phyloP scores from a whole-genome alignment of 2,113 vertebrate species.

The Aptenodytes patagonicus region DNA sequence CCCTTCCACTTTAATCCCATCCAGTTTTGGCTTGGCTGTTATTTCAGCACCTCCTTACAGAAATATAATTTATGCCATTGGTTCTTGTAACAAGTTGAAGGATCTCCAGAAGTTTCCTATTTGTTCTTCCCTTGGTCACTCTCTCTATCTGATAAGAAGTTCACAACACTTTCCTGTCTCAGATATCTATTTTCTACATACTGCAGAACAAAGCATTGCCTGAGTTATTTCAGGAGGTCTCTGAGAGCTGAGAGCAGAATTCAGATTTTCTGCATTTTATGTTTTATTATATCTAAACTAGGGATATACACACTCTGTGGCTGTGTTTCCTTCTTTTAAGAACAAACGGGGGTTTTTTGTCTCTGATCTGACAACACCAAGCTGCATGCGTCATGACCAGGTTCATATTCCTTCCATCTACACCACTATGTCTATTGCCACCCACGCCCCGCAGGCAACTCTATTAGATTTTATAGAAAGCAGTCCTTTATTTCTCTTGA shows the following conservation, averaged over 20 bases:
- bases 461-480: neutral
- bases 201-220: neutral
- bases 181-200: neutral
- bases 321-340: neutral
- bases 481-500: neutral
- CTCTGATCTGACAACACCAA: neutral
- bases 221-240: neutral
- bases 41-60: neutral
- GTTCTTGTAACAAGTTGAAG: neutral
- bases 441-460: neutral
- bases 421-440: neutral
- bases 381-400: neutral
- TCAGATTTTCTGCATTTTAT: neutral
- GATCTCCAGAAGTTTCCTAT: neutral
- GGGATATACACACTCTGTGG: neutral
- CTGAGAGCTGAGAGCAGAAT: neutral
- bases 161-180: neutral
- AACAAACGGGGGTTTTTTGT: neutral
- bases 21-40: neutral
- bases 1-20: neutral
- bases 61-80: neutral
- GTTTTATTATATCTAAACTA: neutral
- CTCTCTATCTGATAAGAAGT: neutral
- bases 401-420: neutral
- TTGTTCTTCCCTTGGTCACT: conserved; percentile 13